phyloP scores from a whole-genome alignment of 2,888 invertebrate genomes.

The Caenorhabditis sp. region DNA sequence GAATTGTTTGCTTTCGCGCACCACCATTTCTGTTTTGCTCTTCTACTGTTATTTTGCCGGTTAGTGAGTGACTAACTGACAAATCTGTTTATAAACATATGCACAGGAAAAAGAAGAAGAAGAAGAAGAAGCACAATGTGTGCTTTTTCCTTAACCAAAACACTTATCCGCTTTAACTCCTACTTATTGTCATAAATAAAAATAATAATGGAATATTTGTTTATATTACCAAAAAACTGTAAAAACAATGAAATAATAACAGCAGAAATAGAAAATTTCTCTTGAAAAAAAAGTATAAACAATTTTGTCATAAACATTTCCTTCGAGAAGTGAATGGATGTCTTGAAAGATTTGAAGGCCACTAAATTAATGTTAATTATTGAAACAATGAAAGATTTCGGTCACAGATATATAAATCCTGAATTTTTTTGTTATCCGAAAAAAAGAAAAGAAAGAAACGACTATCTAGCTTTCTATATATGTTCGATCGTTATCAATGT shows the following conservation, averaged over 20 bases:
- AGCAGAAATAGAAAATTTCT: not conserved
- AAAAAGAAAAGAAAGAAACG: not conserved
- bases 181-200: not conserved
- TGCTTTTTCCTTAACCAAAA: not conserved
- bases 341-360: not conserved
- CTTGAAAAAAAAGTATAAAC: not conserved
- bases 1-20: not conserved
- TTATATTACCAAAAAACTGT: not conserved
- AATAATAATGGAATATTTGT: not conserved
- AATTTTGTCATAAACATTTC: too few species aligned
- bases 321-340: not conserved
- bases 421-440: not conserved
- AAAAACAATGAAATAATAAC: not conserved
- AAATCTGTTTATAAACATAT: slow-evolving; percentile 38
- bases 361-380: not conserved
- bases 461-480: not conserved
- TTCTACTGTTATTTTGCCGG: not conserved
- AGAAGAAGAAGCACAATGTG: not conserved
- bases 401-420: not conserved
- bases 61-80: slow-evolving; percentile 4
- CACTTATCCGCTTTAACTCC: not conserved
- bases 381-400: not conserved
- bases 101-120: not conserved
- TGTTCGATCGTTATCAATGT: not conserved
- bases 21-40: not conserved